phyloP scores from a whole-genome alignment of 2,113 vertebrate genomes.

The Neotoma lepida region DNA sequence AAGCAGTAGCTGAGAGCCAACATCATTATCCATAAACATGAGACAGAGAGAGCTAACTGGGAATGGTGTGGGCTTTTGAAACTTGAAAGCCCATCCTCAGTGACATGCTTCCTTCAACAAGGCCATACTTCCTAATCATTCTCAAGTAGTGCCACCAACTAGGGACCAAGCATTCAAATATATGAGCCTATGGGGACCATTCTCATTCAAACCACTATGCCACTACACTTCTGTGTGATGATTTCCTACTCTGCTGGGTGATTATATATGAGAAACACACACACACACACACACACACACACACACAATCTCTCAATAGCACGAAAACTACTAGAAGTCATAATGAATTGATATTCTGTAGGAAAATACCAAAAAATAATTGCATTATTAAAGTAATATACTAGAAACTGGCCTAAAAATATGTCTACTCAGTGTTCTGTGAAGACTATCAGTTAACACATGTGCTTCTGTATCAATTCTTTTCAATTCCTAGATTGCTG shows the following conservation, averaged over 20 bases:
- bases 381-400: conserved; percentile 7
- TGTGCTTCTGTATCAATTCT: neutral
- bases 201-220: neutral
- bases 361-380: neutral
- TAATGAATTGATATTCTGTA: neutral
- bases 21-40: neutral
- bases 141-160: neutral
- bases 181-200: neutral
- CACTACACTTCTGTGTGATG: neutral
- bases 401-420: conserved; percentile 10
- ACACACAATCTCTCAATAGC: too few relatives aligned
- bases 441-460: neutral
- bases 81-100: neutral
- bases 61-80: neutral
- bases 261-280: neutral
- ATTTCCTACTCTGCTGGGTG: neutral
- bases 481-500: too few relatives aligned
- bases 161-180: neutral
- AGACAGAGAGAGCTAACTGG: neutral
- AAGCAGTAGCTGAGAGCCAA: neutral
- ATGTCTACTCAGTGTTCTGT: neutral
- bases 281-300: neutral
- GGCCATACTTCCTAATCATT: neutral
- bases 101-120: neutral
- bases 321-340: neutral